Conservation (phyloP, 2,888 invertebrate genomes). For the Ernsta delagoae region DNA sequence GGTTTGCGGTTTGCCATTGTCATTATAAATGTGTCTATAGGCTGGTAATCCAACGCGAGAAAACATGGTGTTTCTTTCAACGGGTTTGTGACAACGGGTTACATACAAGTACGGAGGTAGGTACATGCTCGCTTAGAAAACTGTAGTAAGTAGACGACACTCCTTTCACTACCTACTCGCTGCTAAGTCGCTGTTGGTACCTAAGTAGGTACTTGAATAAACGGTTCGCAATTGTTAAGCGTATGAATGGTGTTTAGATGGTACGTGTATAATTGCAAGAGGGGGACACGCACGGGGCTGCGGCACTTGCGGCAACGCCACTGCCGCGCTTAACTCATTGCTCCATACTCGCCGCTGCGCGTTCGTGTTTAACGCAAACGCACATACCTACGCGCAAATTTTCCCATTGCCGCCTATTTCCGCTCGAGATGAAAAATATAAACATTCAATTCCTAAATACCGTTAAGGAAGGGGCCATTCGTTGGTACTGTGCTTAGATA, state of each 20-base stretch:
- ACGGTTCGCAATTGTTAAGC: conserved; percentile 15
- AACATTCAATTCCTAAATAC: conserved; percentile 23
- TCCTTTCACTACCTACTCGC: conserved; percentile 19
- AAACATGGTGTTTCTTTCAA: conserved; percentile 5
- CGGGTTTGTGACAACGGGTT: neutral
- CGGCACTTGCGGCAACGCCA: conserved; percentile 38
- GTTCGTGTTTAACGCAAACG: conserved; percentile 39
- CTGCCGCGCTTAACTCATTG: conserved; percentile 44
- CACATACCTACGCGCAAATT: conserved; percentile 29
- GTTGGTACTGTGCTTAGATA: conserved; percentile 15
- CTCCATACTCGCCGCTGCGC: conserved; percentile 38
- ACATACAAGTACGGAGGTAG: neutral
- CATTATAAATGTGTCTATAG: neutral
- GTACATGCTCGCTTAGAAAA: conserved; percentile 3
- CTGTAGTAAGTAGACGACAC: neutral
- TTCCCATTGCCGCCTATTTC: conserved; percentile 30
- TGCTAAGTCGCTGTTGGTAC: neutral
- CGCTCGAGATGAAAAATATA: conserved; percentile 28
- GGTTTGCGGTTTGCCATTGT: neutral
- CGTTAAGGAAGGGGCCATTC: conserved; percentile 18
- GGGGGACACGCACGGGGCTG: conserved; percentile 46
- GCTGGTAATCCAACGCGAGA: neutral
- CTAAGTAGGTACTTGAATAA: conserved; percentile 5
- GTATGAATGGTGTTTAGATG: conserved; percentile 32
- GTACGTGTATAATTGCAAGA: conserved; percentile 37